phyloP scores from a whole-genome alignment of 2,113 vertebrate genomes.

The Corythoichthys intestinalis region DNA sequence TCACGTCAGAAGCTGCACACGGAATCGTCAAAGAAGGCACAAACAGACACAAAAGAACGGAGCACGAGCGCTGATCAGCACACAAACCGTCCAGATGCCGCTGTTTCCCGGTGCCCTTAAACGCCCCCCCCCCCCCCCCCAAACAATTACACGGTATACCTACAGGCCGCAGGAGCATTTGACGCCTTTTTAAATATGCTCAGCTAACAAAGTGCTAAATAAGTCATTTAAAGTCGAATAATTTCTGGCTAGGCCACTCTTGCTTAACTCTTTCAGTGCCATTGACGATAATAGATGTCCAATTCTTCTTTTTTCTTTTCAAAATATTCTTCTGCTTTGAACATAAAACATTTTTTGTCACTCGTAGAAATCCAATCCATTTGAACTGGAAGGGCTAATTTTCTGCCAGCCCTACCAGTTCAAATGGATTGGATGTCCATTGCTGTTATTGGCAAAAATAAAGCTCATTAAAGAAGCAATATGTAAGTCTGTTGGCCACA shows the following conservation, averaged over 20 bases:
- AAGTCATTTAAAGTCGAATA: constrained; percentile 7
- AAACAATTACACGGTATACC: constrained; percentile 20
- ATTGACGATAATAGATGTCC: too few relatives aligned
- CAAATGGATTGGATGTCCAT: too few relatives aligned
- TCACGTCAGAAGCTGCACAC: constrained; percentile 74
- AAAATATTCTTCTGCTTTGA: too few relatives aligned
- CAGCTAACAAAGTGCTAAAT: constrained; percentile 27
- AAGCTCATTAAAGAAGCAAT: too few relatives aligned
- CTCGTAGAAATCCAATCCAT: too few relatives aligned
- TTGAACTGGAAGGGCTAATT: too few relatives aligned
- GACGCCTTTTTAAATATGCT: constrained; percentile 7
- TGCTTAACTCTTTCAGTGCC: neutral
- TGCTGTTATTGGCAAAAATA: too few relatives aligned
- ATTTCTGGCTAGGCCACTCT: neutral
- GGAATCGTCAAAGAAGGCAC: constrained; percentile 78
- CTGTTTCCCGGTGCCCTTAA: constrained; percentile 40
- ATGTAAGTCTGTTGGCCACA: too few relatives aligned
- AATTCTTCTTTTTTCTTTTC: too few relatives aligned
- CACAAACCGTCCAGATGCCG: constrained; percentile 55
- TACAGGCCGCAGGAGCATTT: constrained; percentile 52
- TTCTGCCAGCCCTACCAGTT: too few relatives aligned
- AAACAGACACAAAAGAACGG: constrained; percentile 74
- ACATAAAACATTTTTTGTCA: too few relatives aligned
- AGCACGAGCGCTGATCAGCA: constrained; percentile 73
- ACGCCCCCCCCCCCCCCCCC: neutral